Evolutionary conservation across 2,113 vertebrate genomes (phyloP), one percentile per base, ranked within the genome.

Genomic region (Columba janthina): DNA sequence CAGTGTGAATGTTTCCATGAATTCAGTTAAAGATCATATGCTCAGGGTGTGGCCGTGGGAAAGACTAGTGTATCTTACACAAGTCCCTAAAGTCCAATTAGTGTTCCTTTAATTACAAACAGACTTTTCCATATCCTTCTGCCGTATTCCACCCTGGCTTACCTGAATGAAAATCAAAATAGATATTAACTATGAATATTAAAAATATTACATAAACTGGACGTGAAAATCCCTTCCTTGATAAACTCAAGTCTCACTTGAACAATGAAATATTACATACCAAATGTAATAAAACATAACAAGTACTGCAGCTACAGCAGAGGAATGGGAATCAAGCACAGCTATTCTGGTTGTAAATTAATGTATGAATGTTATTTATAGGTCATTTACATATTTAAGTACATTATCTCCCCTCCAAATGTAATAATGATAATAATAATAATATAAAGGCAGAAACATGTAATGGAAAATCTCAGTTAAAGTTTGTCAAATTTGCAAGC

Each of bases 51-150:
- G 95, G 96, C 62, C 69, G 56, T 93, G 93, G 87, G 95, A 97
- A 98, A 97, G 89, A 69, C 82, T 80, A 56, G 85, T 28, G 46
- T 85, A 94, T 82, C 81, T 86, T 86, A 92, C 95, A 89, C 65
- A 28, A 51, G 88, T 94, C 96, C 95, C 96, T 61, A 1, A 97
- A 94, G 95, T 21, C 89, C 93, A 95, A 85, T 97, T 95, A 96
- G 71, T 2, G 64, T 48, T 94, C 76, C 95, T 96, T 95, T 96
- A 96, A 96, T 95, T 95, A 6, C 79, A 96, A 96, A 82, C 91
- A 97, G 62, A 79, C 78, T 94, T 96, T 94, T 97, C 85, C 96
- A 95, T n/a, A 97, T 96, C 97, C 97, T 88, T 94, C 74, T 69
- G 69, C 85, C 77, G 85, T 40, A 82, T 69, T 92, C 91, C 69